Evolutionary conservation across 1,140 invertebrate genomes (phyloP), one percentile per base, ranked within the genome.

Genomic region (Drosophila bocqueti): DNA sequence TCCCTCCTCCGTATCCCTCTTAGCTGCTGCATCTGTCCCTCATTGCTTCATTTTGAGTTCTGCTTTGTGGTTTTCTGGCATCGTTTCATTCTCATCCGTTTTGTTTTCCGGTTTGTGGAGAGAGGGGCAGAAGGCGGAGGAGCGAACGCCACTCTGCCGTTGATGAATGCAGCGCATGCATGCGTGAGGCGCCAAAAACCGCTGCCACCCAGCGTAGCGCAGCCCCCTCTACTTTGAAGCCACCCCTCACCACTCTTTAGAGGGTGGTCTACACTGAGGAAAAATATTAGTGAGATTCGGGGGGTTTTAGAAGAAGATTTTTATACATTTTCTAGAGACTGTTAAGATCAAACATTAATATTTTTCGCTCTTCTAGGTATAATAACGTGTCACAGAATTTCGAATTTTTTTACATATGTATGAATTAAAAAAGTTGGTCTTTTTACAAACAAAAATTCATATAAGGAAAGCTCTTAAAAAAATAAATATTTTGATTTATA

Each of bases 121-220:
- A 36, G n/a, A 5, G 45, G 15, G 13, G 15, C 21, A 16, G 0
- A 1, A 34, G 49, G 50, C n/a, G 13, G 50, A 10, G 47, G 18
- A 50, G 49, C 36, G 54, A 47, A 50, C 29, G 55, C n/a, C 59
- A 67, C 63, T 69, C 64, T 66, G 81, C 57, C 83, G 79, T 84
- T 87, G 84, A 89, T 89, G 84, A 89, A 90, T 89, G 84, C 85
- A 89, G 83, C 77, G 84, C 84, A 89, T 90, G 84, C 84, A 89
- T 89, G 84, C 84, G 84, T 89, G 74, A 87, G 76, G 47, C 79
- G 69, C 55, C 65, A 64, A 78, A 65, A 73, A 73, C 71, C 71
- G 67, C 71, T 69, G 68, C 68, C 57, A 73, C 68, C 54, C 71
- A 50, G 38, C 67, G 45, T 46, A 71, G 26, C 67, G 45, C 42